Percentiles rank a stretch among this genome's conserved stretches.
Evolutionary conservation across 1,140 invertebrate genomes (phyloP).

Genomic region (Gryllus bimaculatus): DNA sequence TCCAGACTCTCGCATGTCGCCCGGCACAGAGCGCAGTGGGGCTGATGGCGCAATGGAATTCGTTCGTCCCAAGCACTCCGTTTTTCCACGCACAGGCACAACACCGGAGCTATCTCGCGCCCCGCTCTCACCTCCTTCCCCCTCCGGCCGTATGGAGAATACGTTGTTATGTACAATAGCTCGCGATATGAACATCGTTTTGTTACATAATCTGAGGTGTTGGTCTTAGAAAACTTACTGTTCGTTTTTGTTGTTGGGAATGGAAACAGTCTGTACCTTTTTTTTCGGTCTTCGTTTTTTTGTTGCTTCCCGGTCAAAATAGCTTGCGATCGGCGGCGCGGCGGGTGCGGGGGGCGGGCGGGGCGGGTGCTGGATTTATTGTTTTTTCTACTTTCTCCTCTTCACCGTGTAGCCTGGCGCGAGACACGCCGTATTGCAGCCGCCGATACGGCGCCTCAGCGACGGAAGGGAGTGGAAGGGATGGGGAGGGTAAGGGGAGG

Average conservation of each 20-base stretch:
- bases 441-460: neutral
- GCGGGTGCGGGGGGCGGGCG: too few relatives aligned
- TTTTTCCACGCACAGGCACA: too few relatives aligned
- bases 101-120: too few relatives aligned
- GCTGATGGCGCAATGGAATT: too few relatives aligned
- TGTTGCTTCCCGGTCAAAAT: neutral
- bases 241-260: neutral
- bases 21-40: too few relatives aligned
- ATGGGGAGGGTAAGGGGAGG: neutral
- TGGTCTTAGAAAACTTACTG: neutral
- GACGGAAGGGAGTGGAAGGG: neutral
- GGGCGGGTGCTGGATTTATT: neutral
- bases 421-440: neutral
- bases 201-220: neutral
- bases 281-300: neutral
- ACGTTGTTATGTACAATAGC: neutral
- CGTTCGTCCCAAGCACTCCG: too few relatives aligned
- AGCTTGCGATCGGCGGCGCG: neutral
- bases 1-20: too few relatives aligned
- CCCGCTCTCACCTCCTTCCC: too few relatives aligned
- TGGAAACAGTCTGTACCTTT: neutral
- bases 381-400: too few relatives aligned
- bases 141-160: neutral
- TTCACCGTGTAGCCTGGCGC: neutral
- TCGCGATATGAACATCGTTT: neutral